Conservation (phyloP, 1,140 invertebrate species). For the Tetramorium parvispinum region DNA sequence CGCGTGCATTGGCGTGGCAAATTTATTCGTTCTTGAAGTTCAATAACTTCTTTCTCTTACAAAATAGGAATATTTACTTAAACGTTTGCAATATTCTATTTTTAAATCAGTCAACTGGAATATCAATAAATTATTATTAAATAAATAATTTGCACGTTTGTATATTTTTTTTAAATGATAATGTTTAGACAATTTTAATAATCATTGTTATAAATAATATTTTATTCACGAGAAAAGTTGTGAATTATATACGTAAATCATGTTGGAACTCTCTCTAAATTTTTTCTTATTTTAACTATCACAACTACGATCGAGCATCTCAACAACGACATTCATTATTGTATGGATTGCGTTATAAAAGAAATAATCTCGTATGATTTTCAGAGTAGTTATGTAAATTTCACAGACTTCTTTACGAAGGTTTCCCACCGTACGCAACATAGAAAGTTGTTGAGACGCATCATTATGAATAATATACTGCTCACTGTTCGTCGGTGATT, state of each 20-base stretch:
- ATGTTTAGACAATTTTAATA: neutral
- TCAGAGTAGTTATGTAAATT: neutral
- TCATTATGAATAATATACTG: conserved; percentile 16
- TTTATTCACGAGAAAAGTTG: neutral
- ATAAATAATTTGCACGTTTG: neutral
- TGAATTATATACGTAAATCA: neutral
- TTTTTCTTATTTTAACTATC: neutral
- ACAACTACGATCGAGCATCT: neutral
- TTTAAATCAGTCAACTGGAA: neutral
- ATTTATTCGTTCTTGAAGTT: neutral
- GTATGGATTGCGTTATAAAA: neutral
- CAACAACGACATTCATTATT: neutral
- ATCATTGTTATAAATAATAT: neutral
- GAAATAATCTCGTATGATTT: conserved; percentile 8
- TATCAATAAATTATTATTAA: neutral
- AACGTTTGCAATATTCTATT: neutral
- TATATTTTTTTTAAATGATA: neutral
- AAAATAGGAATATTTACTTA: neutral
- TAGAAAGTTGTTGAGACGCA: conserved; percentile 2
- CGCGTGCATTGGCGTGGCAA: neutral
- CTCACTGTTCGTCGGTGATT: neutral
- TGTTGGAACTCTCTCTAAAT: neutral
- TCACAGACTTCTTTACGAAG: neutral
- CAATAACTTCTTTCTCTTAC: neutral
- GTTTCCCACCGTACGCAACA: neutral